These are phyloP conservation scores for Styela clava DNA, from an alignment of 23 tunicate genomes.

Conservation along the genomic window DNA sequence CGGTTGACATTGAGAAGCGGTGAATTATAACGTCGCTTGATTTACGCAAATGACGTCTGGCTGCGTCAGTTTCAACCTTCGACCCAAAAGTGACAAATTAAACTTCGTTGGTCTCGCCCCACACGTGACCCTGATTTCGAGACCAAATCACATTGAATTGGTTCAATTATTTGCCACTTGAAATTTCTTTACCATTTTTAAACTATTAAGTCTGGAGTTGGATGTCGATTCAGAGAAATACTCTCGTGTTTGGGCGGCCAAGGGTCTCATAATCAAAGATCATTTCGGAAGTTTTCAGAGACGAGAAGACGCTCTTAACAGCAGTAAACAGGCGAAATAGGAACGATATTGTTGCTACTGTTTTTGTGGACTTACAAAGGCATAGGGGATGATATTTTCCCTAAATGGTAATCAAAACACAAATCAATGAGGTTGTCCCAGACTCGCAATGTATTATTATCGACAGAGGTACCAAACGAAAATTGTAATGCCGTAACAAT, in stretches of 20 bases:
- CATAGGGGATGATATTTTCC: too few relatives aligned
- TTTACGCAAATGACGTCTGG: too few relatives aligned
- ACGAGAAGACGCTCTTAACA: conserved; percentile 8
- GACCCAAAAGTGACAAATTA: background rate
- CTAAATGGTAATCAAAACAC: background rate
- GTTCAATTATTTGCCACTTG: background rate
- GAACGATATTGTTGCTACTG: too few relatives aligned
- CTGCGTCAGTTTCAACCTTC: too few relatives aligned
- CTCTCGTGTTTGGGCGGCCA: background rate
- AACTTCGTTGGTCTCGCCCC: background rate
- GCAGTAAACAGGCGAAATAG: background rate
- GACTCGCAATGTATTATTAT: too few relatives aligned
- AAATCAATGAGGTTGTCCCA: too few relatives aligned
- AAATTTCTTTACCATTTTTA: background rate
- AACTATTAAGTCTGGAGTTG: background rate
- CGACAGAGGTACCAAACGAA: too few relatives aligned
- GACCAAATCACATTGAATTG: background rate
- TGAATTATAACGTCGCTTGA: too few relatives aligned
- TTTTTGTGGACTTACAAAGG: too few relatives aligned
- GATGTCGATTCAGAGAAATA: background rate
- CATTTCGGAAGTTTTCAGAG: conserved; percentile 13
- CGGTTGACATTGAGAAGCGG: too few relatives aligned
- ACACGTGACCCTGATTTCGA: background rate
- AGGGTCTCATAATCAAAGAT: too few relatives aligned
- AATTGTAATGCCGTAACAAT: too few relatives aligned